A percentile compares a stretch with the other conserved stretches of the same genome.
These are phyloP conservation scores for Eupithecia subumbrata DNA, from an alignment of 2,888 invertebrate species.

Conservation along the genomic window DNA sequence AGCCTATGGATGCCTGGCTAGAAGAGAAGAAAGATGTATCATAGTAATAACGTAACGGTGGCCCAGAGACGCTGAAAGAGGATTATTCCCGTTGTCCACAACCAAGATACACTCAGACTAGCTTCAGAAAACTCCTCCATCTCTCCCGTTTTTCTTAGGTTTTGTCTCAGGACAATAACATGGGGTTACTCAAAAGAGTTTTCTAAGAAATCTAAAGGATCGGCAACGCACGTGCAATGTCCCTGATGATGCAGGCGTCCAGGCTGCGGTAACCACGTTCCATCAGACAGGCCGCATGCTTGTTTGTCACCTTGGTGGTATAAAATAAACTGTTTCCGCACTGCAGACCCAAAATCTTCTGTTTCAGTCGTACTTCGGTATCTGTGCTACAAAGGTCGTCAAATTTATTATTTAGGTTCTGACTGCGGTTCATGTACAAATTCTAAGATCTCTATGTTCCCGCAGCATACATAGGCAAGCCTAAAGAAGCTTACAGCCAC, in stretches of 20 bases:
- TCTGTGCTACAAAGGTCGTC: background rate
- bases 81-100: background rate
- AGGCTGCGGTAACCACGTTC: too few relatives aligned
- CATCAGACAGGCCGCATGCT: too few relatives aligned
- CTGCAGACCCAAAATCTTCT: background rate
- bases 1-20: background rate
- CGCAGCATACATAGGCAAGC: constrained; percentile 47
- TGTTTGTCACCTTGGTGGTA: too few relatives aligned
- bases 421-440: background rate
- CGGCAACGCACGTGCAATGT: too few relatives aligned
- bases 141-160: too few relatives aligned
- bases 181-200: too few relatives aligned
- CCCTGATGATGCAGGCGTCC: too few relatives aligned
- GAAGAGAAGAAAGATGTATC: background rate
- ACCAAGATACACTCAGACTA: background rate
- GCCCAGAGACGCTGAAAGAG: background rate
- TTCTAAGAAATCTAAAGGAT: too few relatives aligned
- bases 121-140: too few relatives aligned
- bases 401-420: background rate
- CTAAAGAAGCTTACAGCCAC: constrained; percentile 67
- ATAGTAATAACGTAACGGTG: background rate
- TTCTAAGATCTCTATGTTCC: background rate
- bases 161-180: too few relatives aligned
- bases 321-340: too few relatives aligned
- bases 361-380: background rate